Percentiles rank a stretch among this genome's conserved stretches.
phyloP scores from a whole-genome alignment of 1,140 invertebrate genomes.

The Tenebrio molitor region DNA sequence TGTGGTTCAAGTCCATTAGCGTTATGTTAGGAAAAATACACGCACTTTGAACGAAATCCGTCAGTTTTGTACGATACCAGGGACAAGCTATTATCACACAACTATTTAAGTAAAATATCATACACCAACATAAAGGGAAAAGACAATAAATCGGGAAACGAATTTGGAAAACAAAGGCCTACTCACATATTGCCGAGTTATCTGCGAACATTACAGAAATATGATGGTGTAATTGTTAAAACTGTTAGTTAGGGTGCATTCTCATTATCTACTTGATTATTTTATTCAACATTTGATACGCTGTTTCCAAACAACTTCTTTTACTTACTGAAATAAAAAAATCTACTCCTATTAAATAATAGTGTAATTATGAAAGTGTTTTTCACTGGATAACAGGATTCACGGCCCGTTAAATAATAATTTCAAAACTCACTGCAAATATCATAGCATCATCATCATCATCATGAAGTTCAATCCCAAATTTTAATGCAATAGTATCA shows the following conservation, averaged over 20 bases:
- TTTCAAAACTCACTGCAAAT: no score
- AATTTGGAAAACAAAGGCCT: slow-evolving; percentile 56
- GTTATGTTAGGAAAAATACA: slow-evolving; percentile 33
- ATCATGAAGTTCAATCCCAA: no score
- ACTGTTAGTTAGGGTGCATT: slow-evolving; percentile 7
- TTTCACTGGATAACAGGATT: no score
- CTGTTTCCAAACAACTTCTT: slow-evolving; percentile 24
- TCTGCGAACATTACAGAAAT: slow-evolving; percentile 63
- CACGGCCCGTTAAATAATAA: no score
- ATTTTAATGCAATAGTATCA: no score
- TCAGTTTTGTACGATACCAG: slow-evolving; percentile 39
- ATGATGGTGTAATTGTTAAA: slow-evolving; percentile 56
- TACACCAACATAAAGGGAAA: slow-evolving; percentile 44
- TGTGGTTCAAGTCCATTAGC: slow-evolving; percentile 39
- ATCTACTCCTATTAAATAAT: no score
- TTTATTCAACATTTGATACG: no score
- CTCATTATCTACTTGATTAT: slow-evolving; percentile 10
- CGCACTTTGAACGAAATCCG: slow-evolving; percentile 42
- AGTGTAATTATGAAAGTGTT: no score
- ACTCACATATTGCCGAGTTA: slow-evolving; percentile 63
- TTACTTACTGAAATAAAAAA: no score
- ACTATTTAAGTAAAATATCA: slow-evolving; percentile 41
- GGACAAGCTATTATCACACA: slow-evolving; percentile 44
- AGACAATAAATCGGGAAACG: slow-evolving; percentile 50
- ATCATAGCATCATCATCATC: no score